These are phyloP conservation scores for Malacoraja senta DNA, from an alignment of 2,797 vertebrate genomes.

Conservation along the genomic window DNA sequence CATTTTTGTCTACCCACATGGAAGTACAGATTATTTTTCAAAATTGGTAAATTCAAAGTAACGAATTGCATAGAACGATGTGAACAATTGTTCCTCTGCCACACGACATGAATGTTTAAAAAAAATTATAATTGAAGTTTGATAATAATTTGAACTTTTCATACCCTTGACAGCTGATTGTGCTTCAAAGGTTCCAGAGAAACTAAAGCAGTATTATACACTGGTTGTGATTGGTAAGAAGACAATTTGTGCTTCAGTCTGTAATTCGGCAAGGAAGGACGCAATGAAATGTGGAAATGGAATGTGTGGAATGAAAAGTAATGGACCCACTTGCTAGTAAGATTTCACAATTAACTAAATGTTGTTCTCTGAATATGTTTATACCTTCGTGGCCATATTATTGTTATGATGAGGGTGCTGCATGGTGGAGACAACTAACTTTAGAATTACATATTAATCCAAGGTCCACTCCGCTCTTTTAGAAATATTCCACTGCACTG, in stretches of 20 bases:
- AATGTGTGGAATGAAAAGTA: slow-evolving; percentile 6
- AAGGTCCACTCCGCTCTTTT: neutral
- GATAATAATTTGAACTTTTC: neutral
- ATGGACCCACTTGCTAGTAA: neutral
- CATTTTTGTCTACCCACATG: too few relatives aligned
- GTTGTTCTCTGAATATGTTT: neutral
- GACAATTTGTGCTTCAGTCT: neutral
- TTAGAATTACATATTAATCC: neutral
- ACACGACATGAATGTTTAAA: too few relatives aligned
- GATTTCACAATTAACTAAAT: neutral
- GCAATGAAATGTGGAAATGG: neutral
- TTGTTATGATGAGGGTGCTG: neutral
- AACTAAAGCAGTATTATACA: neutral
- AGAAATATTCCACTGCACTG: neutral
- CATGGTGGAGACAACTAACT: neutral
- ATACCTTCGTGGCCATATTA: neutral
- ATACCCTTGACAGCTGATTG: neutral
- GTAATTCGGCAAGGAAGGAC: neutral
- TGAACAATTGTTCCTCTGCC: too few relatives aligned
- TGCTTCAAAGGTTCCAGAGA: neutral
- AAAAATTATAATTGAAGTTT: too few relatives aligned
- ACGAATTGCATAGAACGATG: too few relatives aligned
- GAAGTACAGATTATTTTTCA: too few relatives aligned
- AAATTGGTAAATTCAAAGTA: too few relatives aligned
- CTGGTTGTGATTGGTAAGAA: neutral